Conservation (phyloP, 2,888 invertebrate species). For the Cantharis rustica region DNA sequence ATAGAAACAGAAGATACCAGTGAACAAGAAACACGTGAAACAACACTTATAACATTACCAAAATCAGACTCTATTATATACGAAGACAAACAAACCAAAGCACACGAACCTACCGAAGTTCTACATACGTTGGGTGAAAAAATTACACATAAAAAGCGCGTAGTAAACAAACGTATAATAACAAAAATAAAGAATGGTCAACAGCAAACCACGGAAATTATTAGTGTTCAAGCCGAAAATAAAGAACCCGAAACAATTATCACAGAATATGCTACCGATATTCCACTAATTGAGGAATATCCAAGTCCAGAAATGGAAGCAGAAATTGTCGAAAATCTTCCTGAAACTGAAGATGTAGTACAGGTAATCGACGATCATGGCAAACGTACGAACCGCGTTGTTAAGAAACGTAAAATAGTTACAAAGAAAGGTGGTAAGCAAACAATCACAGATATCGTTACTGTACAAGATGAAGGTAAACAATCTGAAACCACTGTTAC, state of each 20-base stretch:
- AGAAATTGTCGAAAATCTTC: conserved; percentile 38
- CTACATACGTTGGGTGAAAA: conserved; percentile 39
- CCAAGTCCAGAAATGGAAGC: conserved; percentile 1
- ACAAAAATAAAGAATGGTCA: conserved; percentile 17
- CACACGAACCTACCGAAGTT: conserved; percentile 30
- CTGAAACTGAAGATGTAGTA: conserved; percentile 42
- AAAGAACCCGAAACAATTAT: conserved; percentile 41
- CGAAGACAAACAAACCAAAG: conserved; percentile 50
- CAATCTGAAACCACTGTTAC: conserved; percentile 46
- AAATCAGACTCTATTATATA: conserved; percentile 53
- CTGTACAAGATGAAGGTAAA: conserved; percentile 46
- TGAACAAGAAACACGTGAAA: conserved; percentile 55
- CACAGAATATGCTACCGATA: background rate
- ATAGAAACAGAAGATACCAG: conserved; percentile 59
- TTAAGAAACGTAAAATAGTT: conserved; percentile 46
- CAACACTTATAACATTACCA: background rate
- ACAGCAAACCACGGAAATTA: conserved; percentile 55
- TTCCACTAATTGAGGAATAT: background rate
- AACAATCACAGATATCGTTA: conserved; percentile 51
- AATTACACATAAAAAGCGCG: conserved; percentile 40
- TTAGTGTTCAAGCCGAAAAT: conserved; percentile 44
- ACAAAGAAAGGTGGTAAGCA: conserved; percentile 44
- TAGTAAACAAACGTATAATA: conserved; percentile 47
- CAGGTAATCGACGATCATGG: conserved; percentile 40
- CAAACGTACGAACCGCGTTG: conserved; percentile 39